phyloP scores from a whole-genome alignment of 2,113 vertebrate species.

The Takifugu bimaculatus region DNA sequence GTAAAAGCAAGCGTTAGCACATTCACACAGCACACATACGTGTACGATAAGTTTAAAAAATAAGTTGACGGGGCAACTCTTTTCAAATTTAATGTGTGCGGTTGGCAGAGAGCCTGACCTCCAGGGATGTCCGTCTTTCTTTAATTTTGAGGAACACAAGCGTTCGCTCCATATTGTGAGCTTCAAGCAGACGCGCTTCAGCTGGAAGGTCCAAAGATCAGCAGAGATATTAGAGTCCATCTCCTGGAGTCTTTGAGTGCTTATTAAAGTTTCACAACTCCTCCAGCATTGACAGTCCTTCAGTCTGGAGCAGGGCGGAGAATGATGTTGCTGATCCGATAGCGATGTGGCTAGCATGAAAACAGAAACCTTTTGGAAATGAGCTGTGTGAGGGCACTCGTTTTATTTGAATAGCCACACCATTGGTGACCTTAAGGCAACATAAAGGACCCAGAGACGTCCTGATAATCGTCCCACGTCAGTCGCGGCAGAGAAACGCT shows the following conservation, averaged over 20 bases:
- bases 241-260: background rate
- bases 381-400: constrained; percentile 4
- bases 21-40: no score
- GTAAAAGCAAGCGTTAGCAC: no score
- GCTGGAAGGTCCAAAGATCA: background rate
- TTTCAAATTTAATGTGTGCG: no score
- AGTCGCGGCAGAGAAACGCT: constrained; percentile 47
- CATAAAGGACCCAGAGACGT: constrained; percentile 12
- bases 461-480: constrained; percentile 43
- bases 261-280: background rate
- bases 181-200: background rate
- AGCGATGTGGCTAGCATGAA: background rate
- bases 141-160: background rate
- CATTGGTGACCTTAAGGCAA: constrained; percentile 20
- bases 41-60: no score
- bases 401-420: constrained; percentile 26
- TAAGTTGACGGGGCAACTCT: no score
- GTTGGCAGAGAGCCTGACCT: no score
- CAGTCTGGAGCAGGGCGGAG: background rate
- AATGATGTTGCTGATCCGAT: background rate
- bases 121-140: no score
- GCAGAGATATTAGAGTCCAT: background rate
- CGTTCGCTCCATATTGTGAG: background rate
- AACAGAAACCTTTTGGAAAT: background rate
- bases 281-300: background rate